phyloP scores from a whole-genome alignment of 2,888 invertebrate genomes.

The Pseudococcus longispinus region DNA sequence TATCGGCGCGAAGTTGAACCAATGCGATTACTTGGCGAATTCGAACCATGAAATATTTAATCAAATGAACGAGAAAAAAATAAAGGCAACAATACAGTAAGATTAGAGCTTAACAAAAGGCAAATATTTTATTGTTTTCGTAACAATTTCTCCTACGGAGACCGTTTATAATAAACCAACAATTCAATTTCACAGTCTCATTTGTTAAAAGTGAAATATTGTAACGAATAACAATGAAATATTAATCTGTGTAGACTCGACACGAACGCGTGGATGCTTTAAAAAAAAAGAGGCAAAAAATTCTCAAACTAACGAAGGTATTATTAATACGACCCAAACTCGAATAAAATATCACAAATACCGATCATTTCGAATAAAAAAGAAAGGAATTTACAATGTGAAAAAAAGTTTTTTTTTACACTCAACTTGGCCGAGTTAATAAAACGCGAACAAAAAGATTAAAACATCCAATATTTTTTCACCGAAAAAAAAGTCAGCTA shows the following conservation, averaged over 20 bases:
- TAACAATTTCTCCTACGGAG: neutral
- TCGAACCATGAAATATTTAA: neutral
- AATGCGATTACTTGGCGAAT: neutral
- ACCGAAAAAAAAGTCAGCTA: neutral
- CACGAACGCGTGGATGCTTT: neutral
- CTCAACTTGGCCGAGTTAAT: neutral
- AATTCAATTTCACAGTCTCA: neutral
- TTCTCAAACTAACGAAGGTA: neutral
- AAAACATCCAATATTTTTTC: neutral
- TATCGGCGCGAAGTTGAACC: neutral
- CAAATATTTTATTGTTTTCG: neutral
- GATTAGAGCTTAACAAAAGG: neutral
- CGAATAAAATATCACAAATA: neutral
- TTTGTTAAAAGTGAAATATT: constrained; percentile 2
- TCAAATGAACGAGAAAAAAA: neutral
- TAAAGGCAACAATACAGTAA: neutral
- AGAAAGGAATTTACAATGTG: neutral
- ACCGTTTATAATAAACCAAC: neutral
- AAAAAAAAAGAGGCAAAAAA: neutral
- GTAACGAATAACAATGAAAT: neutral
- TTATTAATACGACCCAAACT: neutral
- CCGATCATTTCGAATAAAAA: neutral
- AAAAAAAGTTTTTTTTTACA: neutral
- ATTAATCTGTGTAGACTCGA: neutral
- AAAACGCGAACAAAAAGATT: neutral